These are phyloP conservation scores for Rhagium mordax DNA, from an alignment of 2,888 invertebrate species.

Conservation along the genomic window DNA sequence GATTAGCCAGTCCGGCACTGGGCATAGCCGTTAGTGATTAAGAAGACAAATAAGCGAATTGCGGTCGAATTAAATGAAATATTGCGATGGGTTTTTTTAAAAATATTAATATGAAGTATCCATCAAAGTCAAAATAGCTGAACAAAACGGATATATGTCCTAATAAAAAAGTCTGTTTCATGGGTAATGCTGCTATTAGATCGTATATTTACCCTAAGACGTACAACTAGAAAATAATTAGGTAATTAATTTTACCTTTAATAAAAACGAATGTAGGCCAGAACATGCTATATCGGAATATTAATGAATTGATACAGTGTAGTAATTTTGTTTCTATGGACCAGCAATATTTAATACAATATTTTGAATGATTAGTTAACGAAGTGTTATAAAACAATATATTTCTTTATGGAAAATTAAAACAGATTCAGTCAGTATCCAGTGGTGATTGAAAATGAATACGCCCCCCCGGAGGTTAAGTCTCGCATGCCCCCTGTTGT, in stretches of 20 bases:
- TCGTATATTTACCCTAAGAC: background rate
- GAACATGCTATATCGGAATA: constrained; percentile 6
- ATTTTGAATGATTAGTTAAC: constrained; percentile 50
- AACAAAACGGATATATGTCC: too few relatives aligned
- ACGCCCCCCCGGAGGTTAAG: constrained; percentile 67
- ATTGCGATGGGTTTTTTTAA: too few relatives aligned
- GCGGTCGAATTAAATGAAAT: too few relatives aligned
- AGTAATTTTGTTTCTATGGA: constrained; percentile 1
- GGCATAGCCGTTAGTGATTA: too few relatives aligned
- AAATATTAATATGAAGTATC: too few relatives aligned
- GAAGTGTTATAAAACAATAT: constrained; percentile 68
- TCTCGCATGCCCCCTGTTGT: constrained; percentile 67
- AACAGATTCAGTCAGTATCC: constrained; percentile 68
- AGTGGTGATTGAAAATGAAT: constrained; percentile 71
- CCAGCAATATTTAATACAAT: constrained; percentile 35
- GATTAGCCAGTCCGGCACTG: too few relatives aligned
- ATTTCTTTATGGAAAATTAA: constrained; percentile 68
- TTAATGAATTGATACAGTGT: constrained; percentile 8
- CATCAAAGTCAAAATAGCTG: too few relatives aligned
- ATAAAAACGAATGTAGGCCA: background rate
- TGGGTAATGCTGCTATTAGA: too few relatives aligned
- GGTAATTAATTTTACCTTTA: constrained; percentile 10
- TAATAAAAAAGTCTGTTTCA: too few relatives aligned
- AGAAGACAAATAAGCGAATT: too few relatives aligned
- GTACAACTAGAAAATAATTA: background rate